A percentile compares a stretch with the other conserved stretches of the same genome.
These are phyloP conservation scores for Parazoanthus swiftii DNA, from an alignment of 92 coral and sea anemone species.

Conservation along the genomic window DNA sequence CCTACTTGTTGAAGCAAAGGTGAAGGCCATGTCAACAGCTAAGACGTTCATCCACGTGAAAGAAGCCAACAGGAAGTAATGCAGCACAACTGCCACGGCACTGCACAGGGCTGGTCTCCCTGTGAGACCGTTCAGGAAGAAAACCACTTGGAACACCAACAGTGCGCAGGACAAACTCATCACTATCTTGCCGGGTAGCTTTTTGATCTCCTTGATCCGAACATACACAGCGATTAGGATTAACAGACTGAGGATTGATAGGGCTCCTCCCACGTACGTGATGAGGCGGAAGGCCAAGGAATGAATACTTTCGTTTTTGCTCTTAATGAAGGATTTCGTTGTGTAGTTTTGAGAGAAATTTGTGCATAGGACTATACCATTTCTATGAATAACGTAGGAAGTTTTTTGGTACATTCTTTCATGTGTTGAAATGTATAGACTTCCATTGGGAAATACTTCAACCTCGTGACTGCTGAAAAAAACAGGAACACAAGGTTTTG, in stretches of 20 bases:
- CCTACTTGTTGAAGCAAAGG: conserved; percentile 1
- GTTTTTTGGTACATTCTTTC: background rate
- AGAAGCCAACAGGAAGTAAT: background rate
- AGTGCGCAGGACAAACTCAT: conserved; percentile 13
- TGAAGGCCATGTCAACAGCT: conserved; percentile 11
- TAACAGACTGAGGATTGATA: conserved; percentile 4
- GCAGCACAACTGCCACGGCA: conserved; percentile 17
- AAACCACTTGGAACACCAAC: conserved; percentile 4
- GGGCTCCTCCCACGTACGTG: background rate
- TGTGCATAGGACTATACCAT: background rate
- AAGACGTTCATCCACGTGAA: conserved; percentile 7
- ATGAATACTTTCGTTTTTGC: background rate
- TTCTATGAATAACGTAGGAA: too few species aligned
- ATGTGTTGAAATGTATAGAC: background rate
- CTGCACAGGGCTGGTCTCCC: background rate
- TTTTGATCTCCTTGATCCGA: background rate
- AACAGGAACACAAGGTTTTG: background rate
- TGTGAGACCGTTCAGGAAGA: background rate
- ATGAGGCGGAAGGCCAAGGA: background rate
- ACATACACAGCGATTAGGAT: conserved; percentile 22
- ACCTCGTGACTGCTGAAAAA: background rate
- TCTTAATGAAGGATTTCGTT: background rate
- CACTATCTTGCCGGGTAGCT: conserved; percentile 19
- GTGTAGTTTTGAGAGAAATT: conserved; percentile 13
- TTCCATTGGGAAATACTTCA: background rate